phyloP scores from a whole-genome alignment of 2,888 invertebrate genomes.

The Mythimna albipuncta region DNA sequence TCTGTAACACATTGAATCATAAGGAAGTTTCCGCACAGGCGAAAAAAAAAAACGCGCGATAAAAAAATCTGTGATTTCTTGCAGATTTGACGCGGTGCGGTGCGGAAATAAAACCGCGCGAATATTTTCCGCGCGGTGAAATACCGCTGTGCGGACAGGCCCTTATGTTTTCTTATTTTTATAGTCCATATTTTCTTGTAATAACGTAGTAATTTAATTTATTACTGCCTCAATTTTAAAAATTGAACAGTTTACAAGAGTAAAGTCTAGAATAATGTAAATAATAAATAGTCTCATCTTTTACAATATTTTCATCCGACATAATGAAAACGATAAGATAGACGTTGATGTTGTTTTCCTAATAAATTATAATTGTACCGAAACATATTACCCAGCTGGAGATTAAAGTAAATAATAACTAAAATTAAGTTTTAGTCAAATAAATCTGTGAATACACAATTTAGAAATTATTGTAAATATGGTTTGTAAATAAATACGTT shows the following conservation, averaged over 20 bases:
- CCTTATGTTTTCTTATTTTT: neutral
- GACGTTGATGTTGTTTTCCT: constrained; percentile 56
- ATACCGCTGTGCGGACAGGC: no score
- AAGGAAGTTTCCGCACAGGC: no score
- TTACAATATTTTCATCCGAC: constrained; percentile 43
- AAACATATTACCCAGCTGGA: constrained; percentile 48
- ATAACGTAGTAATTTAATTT: neutral
- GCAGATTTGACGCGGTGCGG: no score
- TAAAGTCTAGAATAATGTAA: constrained; percentile 44
- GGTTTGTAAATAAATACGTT: constrained; percentile 88
- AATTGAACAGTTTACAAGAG: constrained; percentile 16
- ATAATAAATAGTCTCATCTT: constrained; percentile 60
- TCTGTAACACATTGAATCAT: no score
- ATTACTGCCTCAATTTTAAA: neutral
- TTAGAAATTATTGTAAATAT: constrained; percentile 76
- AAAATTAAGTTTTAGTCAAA: constrained; percentile 44
- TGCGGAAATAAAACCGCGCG: no score
- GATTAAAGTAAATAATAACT: constrained; percentile 40
- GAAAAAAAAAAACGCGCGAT: no score
- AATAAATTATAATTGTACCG: constrained; percentile 53
- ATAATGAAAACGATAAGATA: constrained; percentile 41
- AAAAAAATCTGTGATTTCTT: no score
- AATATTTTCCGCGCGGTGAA: no score
- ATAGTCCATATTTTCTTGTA: neutral
- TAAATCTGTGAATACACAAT: constrained; percentile 69